Evolutionary conservation across 2,797 vertebrate genomes (phyloP).

Genomic region (Eulemur rubriventer): DNA sequence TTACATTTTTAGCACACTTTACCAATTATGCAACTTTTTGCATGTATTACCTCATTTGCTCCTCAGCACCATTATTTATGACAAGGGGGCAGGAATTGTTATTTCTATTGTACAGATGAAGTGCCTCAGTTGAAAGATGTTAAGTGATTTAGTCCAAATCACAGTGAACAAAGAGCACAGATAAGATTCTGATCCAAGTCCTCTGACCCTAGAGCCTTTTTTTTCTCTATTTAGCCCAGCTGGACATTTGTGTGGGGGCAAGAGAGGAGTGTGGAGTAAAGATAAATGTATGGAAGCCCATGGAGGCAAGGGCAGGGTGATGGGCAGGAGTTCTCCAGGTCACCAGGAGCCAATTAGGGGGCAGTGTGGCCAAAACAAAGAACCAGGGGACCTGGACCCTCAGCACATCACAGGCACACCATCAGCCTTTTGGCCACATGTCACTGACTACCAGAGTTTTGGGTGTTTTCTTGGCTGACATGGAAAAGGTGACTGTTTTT

Average conservation of each 20-base stretch:
- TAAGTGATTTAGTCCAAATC: neutral
- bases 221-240: neutral
- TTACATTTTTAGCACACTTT: neutral
- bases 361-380: conserved; percentile 47
- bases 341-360: neutral
- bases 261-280: neutral
- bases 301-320: neutral
- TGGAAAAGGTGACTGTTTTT: conserved; percentile 11
- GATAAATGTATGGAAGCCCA: neutral
- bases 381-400: neutral
- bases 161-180: neutral
- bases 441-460: neutral
- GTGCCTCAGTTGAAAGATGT: neutral
- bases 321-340: neutral
- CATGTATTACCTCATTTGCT: neutral
- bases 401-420: neutral
- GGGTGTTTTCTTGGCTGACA: neutral
- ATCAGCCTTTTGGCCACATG: neutral
- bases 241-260: neutral
- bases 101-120: neutral
- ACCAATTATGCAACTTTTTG: neutral
- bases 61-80: conserved; percentile 6
- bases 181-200: neutral
- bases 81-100: neutral
- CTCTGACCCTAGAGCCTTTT: neutral